Evolutionary conservation across 2,113 vertebrate species (phyloP), one percentile per base, ranked within the genome.

Genomic region (Seriola dumerili): DNA sequence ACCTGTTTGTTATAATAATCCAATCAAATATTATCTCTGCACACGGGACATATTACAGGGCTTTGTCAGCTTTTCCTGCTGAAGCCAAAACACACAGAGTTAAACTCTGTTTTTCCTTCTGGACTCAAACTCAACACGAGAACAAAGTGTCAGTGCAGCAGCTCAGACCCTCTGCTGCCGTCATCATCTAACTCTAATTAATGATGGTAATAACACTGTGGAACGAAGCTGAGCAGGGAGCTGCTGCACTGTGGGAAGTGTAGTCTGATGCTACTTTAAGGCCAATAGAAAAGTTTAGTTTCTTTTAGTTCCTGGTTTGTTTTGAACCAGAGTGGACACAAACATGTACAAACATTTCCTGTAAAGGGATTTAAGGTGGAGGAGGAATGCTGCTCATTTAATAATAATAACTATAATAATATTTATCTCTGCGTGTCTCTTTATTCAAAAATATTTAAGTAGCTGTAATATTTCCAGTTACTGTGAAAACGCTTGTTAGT

Each of bases 151-250:
- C 29, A 19, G 48, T 13, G 12, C 25, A 48, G 34, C 54, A 44
- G 5, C n/a, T 14, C 14, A 21, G 9, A 12, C 9, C 29, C 14
- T 69, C 25, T 36, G 19, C n/a, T n/a, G 11, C n/a, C 12, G 46
- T 71, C 71, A 42, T 59, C 50, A 65, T 50, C 29, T 29, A 29
- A 65, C n/a, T 23, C 19, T 67, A 14, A 66, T 50, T 48, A n/a
- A 29, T 36, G 13, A 36, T 36, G 34, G 14, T 6, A 50, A 38
- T 63, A 55, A 14, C 1, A 17, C 14, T 3, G 16, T 23, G 46
- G 50, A 13, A 75, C 59, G 34, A 38, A 11, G 23, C 50, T 72
- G 29, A 14, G n/a, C 46, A 16, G 19, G 25, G 66, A 2, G 17
- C 17, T n/a, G 7, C 19, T 48, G 61, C 16, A 13, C 63, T 48